phyloP scores from a whole-genome alignment of 2,888 invertebrate species.

The Eupithecia pulchellata region DNA sequence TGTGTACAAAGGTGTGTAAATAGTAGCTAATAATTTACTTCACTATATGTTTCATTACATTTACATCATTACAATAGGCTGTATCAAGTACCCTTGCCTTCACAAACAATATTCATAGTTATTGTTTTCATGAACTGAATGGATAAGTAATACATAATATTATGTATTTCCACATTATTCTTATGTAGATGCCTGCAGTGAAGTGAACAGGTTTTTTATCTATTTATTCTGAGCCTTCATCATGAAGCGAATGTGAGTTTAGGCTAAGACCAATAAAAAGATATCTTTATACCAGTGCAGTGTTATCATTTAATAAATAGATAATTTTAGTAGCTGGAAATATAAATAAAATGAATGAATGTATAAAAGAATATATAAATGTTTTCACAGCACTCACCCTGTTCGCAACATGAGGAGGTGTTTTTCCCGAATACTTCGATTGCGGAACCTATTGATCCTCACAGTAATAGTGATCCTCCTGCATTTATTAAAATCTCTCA shows the following conservation, averaged over 20 bases:
- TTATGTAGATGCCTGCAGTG: background rate
- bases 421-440: conserved; percentile 59
- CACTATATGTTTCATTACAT: background rate
- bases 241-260: conserved; percentile 27
- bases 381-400: conserved; percentile 22
- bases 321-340: too few relatives aligned
- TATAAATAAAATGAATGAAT: too few relatives aligned
- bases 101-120: background rate
- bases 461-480: conserved; percentile 63
- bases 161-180: background rate
- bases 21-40: conserved; percentile 12
- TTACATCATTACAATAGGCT: conserved; percentile 5
- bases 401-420: conserved; percentile 54
- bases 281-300: background rate
- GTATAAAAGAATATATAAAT: background rate
- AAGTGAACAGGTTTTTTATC: conserved; percentile 7
- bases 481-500: conserved; percentile 59
- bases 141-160: background rate
- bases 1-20: conserved; percentile 24
- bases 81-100: conserved; percentile 6
- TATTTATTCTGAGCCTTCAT: conserved; percentile 9
- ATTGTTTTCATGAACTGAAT: background rate
- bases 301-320: background rate
- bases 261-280: background rate
- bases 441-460: conserved; percentile 65